Base-by-base conservation (phyloP, 2,797 vertebrate species). In the Gallinago nigripennis region DNA sequence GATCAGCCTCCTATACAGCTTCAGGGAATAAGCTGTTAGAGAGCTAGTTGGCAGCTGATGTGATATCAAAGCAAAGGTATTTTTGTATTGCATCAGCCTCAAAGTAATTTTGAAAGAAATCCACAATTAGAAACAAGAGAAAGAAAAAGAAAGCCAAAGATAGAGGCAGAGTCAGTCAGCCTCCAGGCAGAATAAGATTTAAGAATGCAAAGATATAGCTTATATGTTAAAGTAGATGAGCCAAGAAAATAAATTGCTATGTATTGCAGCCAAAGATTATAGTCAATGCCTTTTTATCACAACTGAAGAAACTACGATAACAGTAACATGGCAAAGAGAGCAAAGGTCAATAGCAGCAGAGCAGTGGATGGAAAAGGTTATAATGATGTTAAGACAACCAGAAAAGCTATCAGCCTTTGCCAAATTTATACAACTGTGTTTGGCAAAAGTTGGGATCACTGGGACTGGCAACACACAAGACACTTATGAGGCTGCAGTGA, bases 261-360 rank as follows among this genome's bases (percentile, higher is more conserved):
- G 4, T 48, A 35, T 7, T 50, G 17, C 21, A 92, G 71, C n/a
- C 91, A 94, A 94, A 77, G 20, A 80, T 57, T 64, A 37, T 30
- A 94, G 84, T 57, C 45, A 64, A 56, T 60, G 57, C 16, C 43
- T 84, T 93, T 84, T 41, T 71, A 41, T 37, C 82, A 64, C 45
- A 88, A 45, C 8, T n/a, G 8, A 82, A 89, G 53, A 91, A 87
- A 89, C 18, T 46, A 64, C 1, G 0, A 37, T 17, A 41, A 35
- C 28, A 77, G 46, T 45, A 70, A 73, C 37, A 46, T 2, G 11
- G 53, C 66, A 78, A 95, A 94, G 80, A 90, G 6, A 48, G 60
- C n/a, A 92, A 94, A 90, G 68, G 87, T 91, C 60, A 87, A n/a
- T 30, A 85, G 77, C 41, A 54, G 58, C 14, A 88, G 43, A 84